Conservation (phyloP, 92 coral and sea anemone species). For the Zoanthus gigantus region DNA sequence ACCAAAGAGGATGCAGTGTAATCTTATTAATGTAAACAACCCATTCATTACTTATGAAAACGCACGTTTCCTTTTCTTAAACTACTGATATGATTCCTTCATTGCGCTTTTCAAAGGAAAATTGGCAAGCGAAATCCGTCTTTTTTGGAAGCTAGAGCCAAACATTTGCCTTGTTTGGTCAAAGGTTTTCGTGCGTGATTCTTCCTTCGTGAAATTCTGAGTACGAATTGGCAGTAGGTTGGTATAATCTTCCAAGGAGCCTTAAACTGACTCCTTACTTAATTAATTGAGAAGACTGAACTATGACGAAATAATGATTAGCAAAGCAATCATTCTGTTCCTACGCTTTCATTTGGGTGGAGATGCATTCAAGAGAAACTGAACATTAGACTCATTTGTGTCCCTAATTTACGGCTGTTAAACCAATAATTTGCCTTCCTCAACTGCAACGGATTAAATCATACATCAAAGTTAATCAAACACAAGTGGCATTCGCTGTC, state of each 20-base stretch:
- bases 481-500: slow-evolving; percentile 1
- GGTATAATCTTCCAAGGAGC: slow-evolving; percentile 9
- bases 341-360: not conserved
- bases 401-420: not conserved
- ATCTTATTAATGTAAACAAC: slow-evolving; percentile 36
- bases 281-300: not conserved
- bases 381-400: not conserved
- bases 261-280: not conserved
- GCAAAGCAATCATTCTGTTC: not conserved
- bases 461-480: slow-evolving; percentile 27
- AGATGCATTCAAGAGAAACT: not conserved
- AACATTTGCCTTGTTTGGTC: not conserved
- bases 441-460: not conserved
- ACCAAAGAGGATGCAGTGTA: not conserved
- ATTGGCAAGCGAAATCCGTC: slow-evolving; percentile 2
- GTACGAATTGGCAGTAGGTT: not conserved
- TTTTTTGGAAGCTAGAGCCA: slow-evolving; percentile 4
- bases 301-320: not conserved
- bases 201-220: not conserved
- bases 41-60: slow-evolving; percentile 35
- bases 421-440: not conserved
- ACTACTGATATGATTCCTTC: not conserved
- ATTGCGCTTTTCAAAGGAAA: not conserved
- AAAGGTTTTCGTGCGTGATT: slow-evolving; percentile 1
- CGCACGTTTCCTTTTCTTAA: slow-evolving; percentile 39